Conservation (phyloP, 1,140 invertebrate genomes). For the Caenorhabditis remanei region DNA sequence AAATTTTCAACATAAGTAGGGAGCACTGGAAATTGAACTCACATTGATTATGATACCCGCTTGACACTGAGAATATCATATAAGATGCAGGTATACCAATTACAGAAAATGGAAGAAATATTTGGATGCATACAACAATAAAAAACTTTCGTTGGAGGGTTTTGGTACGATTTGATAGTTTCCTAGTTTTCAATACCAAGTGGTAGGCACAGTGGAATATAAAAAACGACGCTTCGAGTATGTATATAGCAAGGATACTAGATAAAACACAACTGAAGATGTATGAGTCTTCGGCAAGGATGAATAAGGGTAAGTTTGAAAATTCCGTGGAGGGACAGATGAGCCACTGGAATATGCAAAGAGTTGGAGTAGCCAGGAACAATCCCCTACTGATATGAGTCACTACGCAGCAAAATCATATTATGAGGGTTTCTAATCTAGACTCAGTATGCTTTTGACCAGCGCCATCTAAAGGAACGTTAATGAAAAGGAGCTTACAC, state of each 20-base stretch:
- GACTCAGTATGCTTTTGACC: too few species aligned
- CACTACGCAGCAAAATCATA: too few species aligned
- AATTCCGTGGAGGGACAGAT: background rate
- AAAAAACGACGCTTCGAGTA: background rate
- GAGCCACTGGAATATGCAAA: background rate
- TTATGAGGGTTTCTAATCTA: too few species aligned
- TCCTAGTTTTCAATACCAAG: background rate
- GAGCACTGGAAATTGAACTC: background rate
- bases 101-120: background rate
- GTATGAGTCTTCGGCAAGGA: background rate
- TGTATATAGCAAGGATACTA: background rate
- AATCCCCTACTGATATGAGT: too few species aligned
- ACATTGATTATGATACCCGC: conserved; percentile 7
- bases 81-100: background rate
- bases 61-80: background rate
- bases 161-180: background rate
- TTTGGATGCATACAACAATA: background rate
- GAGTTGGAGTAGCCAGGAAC: background rate
- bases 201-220: background rate
- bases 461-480: too few species aligned
- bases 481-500: too few species aligned
- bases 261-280: background rate
- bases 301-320: background rate
- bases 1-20: too few species aligned
- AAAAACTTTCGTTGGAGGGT: background rate